phyloP scores from a whole-genome alignment of 2,113 vertebrate genomes.

The Nesoenas mayeri region DNA sequence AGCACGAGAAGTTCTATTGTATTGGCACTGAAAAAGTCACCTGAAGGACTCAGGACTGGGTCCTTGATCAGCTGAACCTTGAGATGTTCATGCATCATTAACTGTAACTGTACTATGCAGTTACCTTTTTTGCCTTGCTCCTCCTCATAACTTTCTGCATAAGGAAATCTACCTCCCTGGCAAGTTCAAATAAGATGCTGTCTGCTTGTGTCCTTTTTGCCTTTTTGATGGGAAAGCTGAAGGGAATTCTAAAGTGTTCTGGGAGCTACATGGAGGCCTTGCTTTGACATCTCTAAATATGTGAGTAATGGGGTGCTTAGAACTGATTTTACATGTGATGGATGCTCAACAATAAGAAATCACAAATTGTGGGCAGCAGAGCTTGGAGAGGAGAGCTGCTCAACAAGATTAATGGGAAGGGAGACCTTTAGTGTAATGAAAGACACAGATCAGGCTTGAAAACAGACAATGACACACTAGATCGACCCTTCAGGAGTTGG shows the following conservation, averaged over 20 bases:
- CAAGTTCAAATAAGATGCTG: conserved; percentile 31
- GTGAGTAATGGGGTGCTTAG: conserved; percentile 69
- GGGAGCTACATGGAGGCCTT: conserved; percentile 44
- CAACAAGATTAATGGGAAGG: conserved; percentile 63
- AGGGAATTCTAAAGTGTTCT: conserved; percentile 57
- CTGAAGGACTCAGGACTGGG: not conserved
- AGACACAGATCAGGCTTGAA: conserved; percentile 40
- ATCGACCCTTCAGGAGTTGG: not conserved
- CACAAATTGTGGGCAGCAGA: conserved; percentile 63
- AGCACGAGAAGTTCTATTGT: not conserved
- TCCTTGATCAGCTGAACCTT: not conserved
- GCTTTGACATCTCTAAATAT: conserved; percentile 66
- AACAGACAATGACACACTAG: conserved; percentile 26
- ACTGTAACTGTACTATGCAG: not conserved
- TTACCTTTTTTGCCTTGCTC: not conserved
- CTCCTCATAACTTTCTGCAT: not conserved
- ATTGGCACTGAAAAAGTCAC: not conserved
- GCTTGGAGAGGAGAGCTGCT: conserved; percentile 51
- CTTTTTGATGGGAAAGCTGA: conserved; percentile 54
- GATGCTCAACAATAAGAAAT: conserved; percentile 67
- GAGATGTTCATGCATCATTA: conserved; percentile 17
- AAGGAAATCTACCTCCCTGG: not conserved
- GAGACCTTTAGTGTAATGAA: conserved; percentile 62
- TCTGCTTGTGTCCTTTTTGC: conserved; percentile 58
- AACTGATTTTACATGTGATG: conserved; percentile 59